These are phyloP conservation scores for Neria commutata DNA, from an alignment of 2,888 invertebrate genomes.

Conservation along the genomic window DNA sequence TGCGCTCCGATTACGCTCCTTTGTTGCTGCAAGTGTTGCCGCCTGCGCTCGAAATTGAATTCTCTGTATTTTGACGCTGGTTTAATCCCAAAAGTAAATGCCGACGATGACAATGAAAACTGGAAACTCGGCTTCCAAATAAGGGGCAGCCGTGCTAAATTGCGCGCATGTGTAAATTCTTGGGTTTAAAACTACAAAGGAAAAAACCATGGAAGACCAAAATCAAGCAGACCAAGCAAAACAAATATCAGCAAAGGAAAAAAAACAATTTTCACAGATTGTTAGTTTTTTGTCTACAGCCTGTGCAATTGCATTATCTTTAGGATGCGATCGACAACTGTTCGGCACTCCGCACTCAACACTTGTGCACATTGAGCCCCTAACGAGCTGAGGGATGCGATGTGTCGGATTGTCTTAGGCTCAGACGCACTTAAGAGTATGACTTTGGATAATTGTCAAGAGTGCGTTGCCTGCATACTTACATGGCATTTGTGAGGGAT, in stretches of 20 bases:
- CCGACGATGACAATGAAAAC: background rate
- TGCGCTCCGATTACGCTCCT: too few species aligned
- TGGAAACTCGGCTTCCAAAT: background rate
- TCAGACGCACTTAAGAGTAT: slow-evolving; percentile 19
- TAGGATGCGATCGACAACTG: background rate
- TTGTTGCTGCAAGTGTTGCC: background rate
- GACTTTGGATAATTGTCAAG: slow-evolving; percentile 23
- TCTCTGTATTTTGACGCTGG: background rate
- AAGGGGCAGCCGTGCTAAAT: slow-evolving; percentile 1
- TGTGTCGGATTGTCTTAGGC: slow-evolving; percentile 11
- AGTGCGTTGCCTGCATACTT: too few species aligned
- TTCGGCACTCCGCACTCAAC: too few species aligned
- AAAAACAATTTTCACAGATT: background rate
- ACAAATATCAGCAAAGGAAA: background rate
- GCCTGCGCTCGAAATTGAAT: background rate
- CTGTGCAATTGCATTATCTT: slow-evolving; percentile 1
- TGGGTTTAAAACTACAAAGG: background rate
- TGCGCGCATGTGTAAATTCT: background rate
- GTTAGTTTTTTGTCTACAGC: background rate
- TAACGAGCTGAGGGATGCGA: background rate
- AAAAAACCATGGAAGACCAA: background rate
- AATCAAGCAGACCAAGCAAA: too few species aligned
- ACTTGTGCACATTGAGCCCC: too few species aligned
- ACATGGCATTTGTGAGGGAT: too few species aligned
- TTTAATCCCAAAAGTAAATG: background rate